Evolutionary conservation across 2,888 invertebrate genomes (phyloP), one percentile per base, ranked within the genome.

Genomic region (Diachrysia chrysitis): DNA sequence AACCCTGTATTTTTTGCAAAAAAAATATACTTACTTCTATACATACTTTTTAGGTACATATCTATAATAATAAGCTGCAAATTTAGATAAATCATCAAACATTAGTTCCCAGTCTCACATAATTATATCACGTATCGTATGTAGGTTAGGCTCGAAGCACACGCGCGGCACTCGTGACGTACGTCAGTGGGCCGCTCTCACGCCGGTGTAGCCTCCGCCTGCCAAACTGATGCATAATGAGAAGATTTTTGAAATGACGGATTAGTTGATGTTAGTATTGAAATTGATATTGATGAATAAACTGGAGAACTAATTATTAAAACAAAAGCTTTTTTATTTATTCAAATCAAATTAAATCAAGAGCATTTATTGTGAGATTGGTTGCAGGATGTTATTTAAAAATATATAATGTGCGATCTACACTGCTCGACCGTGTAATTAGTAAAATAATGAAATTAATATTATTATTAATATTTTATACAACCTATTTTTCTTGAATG

Each of bases 41-140:
- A 42, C 42, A n/a, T 37, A 37, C 37, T 16, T 32, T 17, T 5
- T 5, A 19, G 6, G 1, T 5, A 48, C 17, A n/a, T n/a, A n/a
- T n/a, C 10, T 16, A 21, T 48, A 57, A 58, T 16, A 60, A 9
- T 23, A n/a, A 58, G 19, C 25, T 69, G 58, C 65, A 73, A 72
- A 73, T 25, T 64, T 54, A 37, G 63, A 69, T 65, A 58, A 58
- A 60, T 73, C 32, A 68, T 73, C 62, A 71, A 53, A 61, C 46
- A 76, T 55, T 55, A 71, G 57, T 81, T 81, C 80, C 73, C 78
- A 80, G 78, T 80, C 75, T 70, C 82, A 78, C 76, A 80, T 81
- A 81, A 81, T 81, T 80, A 81, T 78, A 82, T 78, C 82, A 78
- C 78, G 82, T 75, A 74, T 79, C 65, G 71, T 81, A 83, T 82